phyloP scores from a whole-genome alignment of 2,113 vertebrate genomes.

The Pogona vitticeps region DNA sequence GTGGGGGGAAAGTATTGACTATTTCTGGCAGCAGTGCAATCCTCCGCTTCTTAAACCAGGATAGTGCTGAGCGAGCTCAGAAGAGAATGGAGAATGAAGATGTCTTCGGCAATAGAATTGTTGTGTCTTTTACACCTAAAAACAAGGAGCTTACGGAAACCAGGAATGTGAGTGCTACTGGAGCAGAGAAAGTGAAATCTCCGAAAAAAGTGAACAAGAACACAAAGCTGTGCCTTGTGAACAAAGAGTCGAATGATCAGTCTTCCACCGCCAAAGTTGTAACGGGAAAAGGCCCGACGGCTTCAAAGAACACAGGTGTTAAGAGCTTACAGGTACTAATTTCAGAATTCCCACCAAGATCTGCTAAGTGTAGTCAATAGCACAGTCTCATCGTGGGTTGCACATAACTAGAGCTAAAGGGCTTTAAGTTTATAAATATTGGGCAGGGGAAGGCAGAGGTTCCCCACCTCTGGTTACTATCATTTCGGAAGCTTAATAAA shows the following conservation, averaged over 20 bases:
- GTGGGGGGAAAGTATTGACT: conserved; percentile 94
- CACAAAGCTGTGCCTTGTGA: conserved; percentile 80
- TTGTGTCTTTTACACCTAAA: conserved; percentile 88
- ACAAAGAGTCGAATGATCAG: conserved; percentile 80
- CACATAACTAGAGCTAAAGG: too few species aligned
- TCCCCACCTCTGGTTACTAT: too few species aligned
- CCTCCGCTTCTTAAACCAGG: conserved; percentile 90
- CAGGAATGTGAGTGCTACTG: conserved; percentile 73
- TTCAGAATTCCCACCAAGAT: too few species aligned
- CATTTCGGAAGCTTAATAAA: too few species aligned
- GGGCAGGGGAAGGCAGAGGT: too few species aligned
- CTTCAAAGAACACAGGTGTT: conserved; percentile 82
- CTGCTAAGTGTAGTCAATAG: too few species aligned
- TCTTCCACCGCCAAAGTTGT: conserved; percentile 79
- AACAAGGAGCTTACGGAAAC: conserved; percentile 76
- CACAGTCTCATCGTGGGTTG: too few species aligned
- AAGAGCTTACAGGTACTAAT: conserved; percentile 86
- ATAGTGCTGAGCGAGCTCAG: conserved; percentile 90
- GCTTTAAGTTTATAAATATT: too few species aligned
- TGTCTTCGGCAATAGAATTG: conserved; percentile 92
- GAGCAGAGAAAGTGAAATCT: conserved; percentile 86
- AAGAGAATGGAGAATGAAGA: conserved; percentile 99
- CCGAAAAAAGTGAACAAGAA: conserved; percentile 88
- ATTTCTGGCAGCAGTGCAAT: conserved; percentile 88
- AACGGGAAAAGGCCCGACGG: conserved; percentile 80